Base-by-base conservation (phyloP, 2,888 invertebrate species). In the Drosophila barbarae region DNA sequence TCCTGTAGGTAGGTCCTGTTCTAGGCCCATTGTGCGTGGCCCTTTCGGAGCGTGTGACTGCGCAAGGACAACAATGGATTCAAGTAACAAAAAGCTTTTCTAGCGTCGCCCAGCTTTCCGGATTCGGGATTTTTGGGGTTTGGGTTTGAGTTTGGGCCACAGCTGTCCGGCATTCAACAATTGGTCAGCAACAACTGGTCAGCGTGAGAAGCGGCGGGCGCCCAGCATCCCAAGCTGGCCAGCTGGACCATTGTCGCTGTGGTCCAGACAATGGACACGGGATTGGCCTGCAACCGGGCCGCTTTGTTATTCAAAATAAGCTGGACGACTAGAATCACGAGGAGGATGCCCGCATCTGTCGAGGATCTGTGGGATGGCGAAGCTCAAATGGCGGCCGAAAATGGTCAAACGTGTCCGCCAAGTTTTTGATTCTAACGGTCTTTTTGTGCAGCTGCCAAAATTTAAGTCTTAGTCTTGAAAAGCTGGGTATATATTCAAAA, bases 301-400 rank as follows among this genome's bases (percentile, higher is more conserved):
- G 69, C 61, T 69, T 77, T 81, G 78, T 78, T 74, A 78, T 81
- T 76, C 69, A 81, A 73, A 77, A 76, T 72, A 69, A 75, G 74
- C 63, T 67, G 52, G 41, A 23, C 39, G 6, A 12, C 18, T 18
- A 10, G 38, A 10, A 38, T 18, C 56, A 18, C 41, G 38, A 58
- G 39, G 39, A 32, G 38, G 39, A 21, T 23, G 26, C 15, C 36
- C 2, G 21, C 35, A 53, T 61, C 63, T 63, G 44, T 13, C 46
- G 18, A 7, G 41, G 35, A 60, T 47, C 50, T 23, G 18, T 12
- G 2, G 26, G 26, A 28, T 47, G 6, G 38, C 30, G 9, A 38
- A 12, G 18, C 46, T 46, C 26, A 7, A 23, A 28, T 47, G 6
- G 30, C 60, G 32, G 15, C 35, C 61, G 34, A 49, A 49, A 30